These are phyloP conservation scores for human DNA, from an alignment of 2,113 vertebrate genomes.

Conservation along the genomic window DNA sequence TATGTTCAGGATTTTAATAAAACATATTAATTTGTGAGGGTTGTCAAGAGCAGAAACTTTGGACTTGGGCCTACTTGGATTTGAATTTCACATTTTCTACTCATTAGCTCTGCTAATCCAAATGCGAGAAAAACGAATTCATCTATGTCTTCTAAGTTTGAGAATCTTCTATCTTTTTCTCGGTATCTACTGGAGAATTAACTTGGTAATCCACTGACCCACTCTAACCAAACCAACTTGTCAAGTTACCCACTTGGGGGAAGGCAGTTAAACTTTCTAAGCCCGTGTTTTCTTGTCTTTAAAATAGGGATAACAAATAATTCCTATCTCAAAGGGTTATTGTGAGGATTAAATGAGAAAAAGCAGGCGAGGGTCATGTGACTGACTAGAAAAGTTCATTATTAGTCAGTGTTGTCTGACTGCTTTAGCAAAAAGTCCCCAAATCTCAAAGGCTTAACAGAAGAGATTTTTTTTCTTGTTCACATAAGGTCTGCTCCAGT, in stretches of 20 bases:
- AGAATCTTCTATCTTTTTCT: neutral
- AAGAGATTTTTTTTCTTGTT: neutral
- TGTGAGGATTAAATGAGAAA: conserved; percentile 31
- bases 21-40: neutral
- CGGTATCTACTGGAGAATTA: neutral
- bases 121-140: neutral
- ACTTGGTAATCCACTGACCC: neutral
- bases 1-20: neutral
- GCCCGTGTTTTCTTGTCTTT: neutral
- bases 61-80: neutral
- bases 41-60: neutral
- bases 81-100: neutral
- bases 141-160: neutral
- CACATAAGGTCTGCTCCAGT: neutral
- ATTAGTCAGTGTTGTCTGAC: neutral
- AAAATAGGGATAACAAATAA: neutral
- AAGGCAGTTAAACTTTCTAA: neutral
- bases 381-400: neutral
- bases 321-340: neutral
- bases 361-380: neutral
- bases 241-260: neutral
- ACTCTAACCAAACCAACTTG: neutral
- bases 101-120: neutral
- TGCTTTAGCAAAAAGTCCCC: neutral
- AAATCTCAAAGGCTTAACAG: neutral